Conservation (phyloP, 2,113 vertebrate genomes). For the Ornithorhynchus anatinus region DNA sequence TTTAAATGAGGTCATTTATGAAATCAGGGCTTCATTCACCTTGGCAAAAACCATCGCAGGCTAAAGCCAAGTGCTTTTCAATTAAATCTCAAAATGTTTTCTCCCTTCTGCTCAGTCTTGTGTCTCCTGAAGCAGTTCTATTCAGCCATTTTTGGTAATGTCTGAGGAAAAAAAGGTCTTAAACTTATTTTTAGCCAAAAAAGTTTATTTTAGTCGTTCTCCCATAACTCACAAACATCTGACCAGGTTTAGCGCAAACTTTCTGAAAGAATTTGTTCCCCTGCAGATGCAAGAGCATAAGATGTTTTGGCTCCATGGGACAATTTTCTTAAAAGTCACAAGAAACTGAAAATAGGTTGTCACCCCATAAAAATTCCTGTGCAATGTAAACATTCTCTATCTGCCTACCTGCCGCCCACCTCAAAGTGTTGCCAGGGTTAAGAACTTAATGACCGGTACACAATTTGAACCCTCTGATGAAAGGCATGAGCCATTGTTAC, state of each 20-base stretch:
- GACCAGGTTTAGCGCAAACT: slow-evolving; percentile 40
- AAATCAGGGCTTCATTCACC: not conserved
- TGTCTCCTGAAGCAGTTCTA: slow-evolving; percentile 42
- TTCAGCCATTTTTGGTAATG: slow-evolving; percentile 58
- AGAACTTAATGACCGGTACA: not conserved
- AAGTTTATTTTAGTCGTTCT: slow-evolving; percentile 48
- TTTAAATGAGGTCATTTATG: not conserved
- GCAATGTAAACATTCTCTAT: not conserved
- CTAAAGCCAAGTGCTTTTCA: too few species aligned
- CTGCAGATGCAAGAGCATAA: slow-evolving; percentile 13
- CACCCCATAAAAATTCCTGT: not conserved
- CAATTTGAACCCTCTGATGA: not conserved
- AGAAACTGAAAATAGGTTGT: not conserved
- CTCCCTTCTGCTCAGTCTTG: slow-evolving; percentile 35
- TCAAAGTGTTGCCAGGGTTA: not conserved
- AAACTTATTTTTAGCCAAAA: slow-evolving; percentile 64
- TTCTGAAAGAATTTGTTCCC: slow-evolving; percentile 29
- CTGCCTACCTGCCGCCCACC: not conserved
- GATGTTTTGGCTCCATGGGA: slow-evolving; percentile 7
- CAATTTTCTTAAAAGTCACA: not conserved
- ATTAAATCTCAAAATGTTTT: slow-evolving; percentile 13
- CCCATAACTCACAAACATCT: slow-evolving; percentile 46
- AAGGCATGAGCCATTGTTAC: not conserved
- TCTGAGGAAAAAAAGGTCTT: slow-evolving; percentile 50
- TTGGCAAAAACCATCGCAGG: slow-evolving; percentile 8